phyloP scores from a whole-genome alignment of 2,888 invertebrate species.

The Synanthedon myopaeformis region DNA sequence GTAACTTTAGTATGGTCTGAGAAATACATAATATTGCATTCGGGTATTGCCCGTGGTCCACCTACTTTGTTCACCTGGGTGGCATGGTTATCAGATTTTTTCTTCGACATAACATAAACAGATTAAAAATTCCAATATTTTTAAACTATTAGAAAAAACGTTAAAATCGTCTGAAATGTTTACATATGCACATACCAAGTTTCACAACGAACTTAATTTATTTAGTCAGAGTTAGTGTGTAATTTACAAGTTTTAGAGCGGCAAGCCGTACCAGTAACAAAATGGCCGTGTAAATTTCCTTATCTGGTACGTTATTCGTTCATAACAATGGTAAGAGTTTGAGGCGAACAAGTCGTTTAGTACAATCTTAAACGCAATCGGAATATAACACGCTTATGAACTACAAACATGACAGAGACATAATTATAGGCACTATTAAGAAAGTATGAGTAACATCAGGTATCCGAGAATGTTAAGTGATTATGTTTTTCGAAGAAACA shows the following conservation, averaged over 20 bases:
- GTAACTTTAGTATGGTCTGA: too few relatives aligned
- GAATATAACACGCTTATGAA: conserved; percentile 7
- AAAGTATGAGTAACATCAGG: not conserved
- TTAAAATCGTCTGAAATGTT: too few relatives aligned
- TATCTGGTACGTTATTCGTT: conserved; percentile 11
- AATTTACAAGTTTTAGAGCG: conserved; percentile 14
- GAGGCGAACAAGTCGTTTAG: conserved; percentile 19
- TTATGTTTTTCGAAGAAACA: not conserved
- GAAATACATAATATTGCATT: too few relatives aligned
- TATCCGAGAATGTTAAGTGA: not conserved
- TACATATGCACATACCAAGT: not conserved
- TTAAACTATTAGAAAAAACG: too few relatives aligned
- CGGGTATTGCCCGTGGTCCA: too few relatives aligned
- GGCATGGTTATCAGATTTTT: too few relatives aligned
- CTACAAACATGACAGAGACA: conserved; percentile 1
- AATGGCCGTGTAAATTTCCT: conserved; percentile 5
- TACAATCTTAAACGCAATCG: conserved; percentile 38
- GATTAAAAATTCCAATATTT: too few relatives aligned
- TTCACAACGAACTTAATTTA: not conserved
- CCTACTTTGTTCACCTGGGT: too few relatives aligned
- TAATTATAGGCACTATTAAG: not conserved
- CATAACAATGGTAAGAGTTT: conserved; percentile 39
- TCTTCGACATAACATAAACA: too few relatives aligned
- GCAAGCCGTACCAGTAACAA: conserved; percentile 27
- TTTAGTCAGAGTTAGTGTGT: not conserved